These are phyloP conservation scores for Cheilosia soror DNA, from an alignment of 2,888 invertebrate genomes.

Conservation along the genomic window DNA sequence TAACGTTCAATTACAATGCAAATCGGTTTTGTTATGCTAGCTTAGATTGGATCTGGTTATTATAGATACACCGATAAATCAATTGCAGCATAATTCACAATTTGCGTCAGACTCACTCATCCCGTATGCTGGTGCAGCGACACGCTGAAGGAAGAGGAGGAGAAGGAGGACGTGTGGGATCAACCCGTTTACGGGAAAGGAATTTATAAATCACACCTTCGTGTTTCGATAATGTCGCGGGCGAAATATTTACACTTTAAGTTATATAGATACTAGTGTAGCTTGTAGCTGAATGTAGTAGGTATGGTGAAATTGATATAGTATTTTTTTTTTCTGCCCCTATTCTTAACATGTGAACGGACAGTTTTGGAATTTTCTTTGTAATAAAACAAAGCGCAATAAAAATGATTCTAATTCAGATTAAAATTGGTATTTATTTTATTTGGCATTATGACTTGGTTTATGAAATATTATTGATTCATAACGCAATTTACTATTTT, in stretches of 20 bases:
- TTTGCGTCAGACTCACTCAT: conserved; percentile 38
- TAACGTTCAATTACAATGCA: conserved; percentile 73
- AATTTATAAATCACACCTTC: conserved; percentile 54
- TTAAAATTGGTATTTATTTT: background rate
- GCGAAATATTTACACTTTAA: background rate
- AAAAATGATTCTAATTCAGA: background rate
- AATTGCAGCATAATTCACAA: conserved; percentile 61
- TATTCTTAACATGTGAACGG: background rate
- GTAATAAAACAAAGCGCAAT: background rate
- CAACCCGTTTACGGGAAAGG: conserved; percentile 41
- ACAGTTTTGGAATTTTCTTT: conserved; percentile 16
- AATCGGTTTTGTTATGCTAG: conserved; percentile 63
- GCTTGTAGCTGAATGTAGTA: background rate
- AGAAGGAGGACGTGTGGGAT: conserved; percentile 52
- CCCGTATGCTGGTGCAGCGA: background rate
- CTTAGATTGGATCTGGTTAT: conserved; percentile 40
- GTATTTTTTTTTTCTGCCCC: background rate
- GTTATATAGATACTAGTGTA: background rate
- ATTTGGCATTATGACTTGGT: background rate
- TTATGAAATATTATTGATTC: background rate
- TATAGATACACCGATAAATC: conserved; percentile 53
- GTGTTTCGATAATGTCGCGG: background rate
- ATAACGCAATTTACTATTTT: too few relatives aligned
- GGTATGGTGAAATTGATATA: conserved; percentile 31
- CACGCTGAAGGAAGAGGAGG: background rate